Base-by-base conservation (phyloP, 2,888 invertebrate species). In the Leptinotarsa tumamoca region DNA sequence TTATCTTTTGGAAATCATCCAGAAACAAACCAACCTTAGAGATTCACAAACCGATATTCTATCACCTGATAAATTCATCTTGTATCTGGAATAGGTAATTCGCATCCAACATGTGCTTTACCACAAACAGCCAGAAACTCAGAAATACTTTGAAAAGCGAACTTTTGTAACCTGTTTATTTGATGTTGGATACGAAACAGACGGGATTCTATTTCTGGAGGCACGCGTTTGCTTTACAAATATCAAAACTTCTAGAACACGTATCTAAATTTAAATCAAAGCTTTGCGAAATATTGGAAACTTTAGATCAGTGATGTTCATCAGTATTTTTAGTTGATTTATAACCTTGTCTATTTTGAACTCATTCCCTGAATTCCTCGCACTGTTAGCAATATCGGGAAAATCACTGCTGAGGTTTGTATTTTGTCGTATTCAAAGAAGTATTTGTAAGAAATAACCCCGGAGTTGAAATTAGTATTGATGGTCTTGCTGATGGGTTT, bases 201-300 rank as follows among this genome's bases (percentile, higher is more conserved):
- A 51, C n/a, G 14, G 70, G 23, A 17, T 49, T 70, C 70, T 70
- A 70, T 70, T 70, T 70, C 58, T 43, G 61, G 15, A 43, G 49
- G 50, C 58, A 70, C 70, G 70, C 50, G 17, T 49, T 54, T 43
- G 54, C 21, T 70, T 49, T 49, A 27, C 49, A 21, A 70, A 72
- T 72, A 66, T 72, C 68, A 67, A 56, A 72, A 67, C 77, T 76
- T 77, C 72, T 73, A 73, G 74, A 77, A 74, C 71, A 54, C 52
- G 51, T 52, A 51, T 72, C 76, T 76, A 76, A 73, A 76, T 67
- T 75, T 76, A 75, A 73, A 78, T 54, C 52, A 18, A 49, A 58
- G 68, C 70, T 71, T 76, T 74, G 73, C 74, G 74, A 78, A 79
- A 79, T 79, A 76, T 76, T 73, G 76, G 72, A 78, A 79, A 77